phyloP scores from a whole-genome alignment of 2,113 vertebrate genomes.

The Gallinago undulata region DNA sequence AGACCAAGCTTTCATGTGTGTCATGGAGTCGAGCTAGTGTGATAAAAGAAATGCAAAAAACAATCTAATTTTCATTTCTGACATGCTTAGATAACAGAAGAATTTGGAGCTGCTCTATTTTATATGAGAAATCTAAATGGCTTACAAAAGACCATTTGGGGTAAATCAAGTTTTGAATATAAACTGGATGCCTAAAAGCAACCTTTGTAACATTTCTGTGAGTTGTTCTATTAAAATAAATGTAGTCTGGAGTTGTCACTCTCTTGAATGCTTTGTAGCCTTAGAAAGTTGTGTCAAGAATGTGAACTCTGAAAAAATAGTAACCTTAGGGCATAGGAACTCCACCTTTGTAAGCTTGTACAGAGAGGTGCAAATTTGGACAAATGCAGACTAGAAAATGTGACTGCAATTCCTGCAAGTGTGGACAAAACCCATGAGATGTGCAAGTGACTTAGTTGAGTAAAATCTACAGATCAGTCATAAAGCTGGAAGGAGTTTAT shows the following conservation, averaged over 20 bases:
- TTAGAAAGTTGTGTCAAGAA: background rate
- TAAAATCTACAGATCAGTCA: background rate
- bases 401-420: background rate
- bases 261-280: background rate
- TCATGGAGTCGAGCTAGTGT: background rate
- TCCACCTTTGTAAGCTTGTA: background rate
- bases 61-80: constrained; percentile 34
- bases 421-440: background rate
- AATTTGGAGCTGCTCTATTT: constrained; percentile 1
- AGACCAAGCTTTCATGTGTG: constrained; percentile 23
- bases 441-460: background rate
- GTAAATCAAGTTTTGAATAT: constrained; percentile 8
- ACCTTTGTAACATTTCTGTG: background rate
- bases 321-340: background rate
- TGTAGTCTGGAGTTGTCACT: background rate
- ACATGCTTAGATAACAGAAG: constrained; percentile 41
- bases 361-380: background rate
- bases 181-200: background rate
- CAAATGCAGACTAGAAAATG: background rate
- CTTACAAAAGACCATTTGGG: background rate
- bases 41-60: constrained; percentile 7
- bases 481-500: background rate
- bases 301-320: background rate
- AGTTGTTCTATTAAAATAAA: background rate
- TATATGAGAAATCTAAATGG: constrained; percentile 1